phyloP scores from a whole-genome alignment of 2,113 vertebrate species.

The Pterophyllum scalare region DNA sequence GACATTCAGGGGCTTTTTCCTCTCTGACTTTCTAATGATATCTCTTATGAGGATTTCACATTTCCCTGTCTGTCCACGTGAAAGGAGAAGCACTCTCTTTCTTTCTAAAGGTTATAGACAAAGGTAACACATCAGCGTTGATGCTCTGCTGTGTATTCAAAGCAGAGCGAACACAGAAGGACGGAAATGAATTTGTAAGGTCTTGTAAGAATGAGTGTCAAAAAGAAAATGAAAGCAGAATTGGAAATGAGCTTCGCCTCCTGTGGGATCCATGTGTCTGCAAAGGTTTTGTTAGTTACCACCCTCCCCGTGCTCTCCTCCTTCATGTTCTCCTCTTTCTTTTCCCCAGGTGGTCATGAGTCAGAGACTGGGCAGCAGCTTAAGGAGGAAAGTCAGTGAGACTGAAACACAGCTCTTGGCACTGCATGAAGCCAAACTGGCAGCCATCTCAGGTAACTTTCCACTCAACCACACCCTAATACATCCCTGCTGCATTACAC shows the following conservation, averaged over 20 bases:
- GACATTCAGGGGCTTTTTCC: constrained; percentile 63
- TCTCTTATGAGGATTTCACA: constrained; percentile 71
- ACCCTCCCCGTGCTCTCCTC: background rate
- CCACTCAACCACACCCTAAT: background rate
- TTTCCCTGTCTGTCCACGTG: constrained; percentile 45
- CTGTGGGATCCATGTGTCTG: constrained; percentile 68
- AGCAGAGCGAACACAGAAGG: constrained; percentile 35
- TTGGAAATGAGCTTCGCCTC: constrained; percentile 61
- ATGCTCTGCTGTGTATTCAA: constrained; percentile 53
- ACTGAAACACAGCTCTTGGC: constrained; percentile 87
- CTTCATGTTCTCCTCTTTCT: constrained; percentile 47
- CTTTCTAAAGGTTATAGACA: constrained; percentile 69
- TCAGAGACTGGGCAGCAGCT: constrained; percentile 86
- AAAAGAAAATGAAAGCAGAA: constrained; percentile 55
- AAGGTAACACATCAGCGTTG: constrained; percentile 34
- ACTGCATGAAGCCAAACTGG: constrained; percentile 89
- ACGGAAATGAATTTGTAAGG: constrained; percentile 58
- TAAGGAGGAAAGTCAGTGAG: constrained; percentile 86
- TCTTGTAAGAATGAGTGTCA: constrained; percentile 62
- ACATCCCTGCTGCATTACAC: constrained; percentile 15
- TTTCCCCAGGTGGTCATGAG: constrained; percentile 85
- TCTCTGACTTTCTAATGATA: constrained; percentile 68
- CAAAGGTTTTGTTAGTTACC: constrained; percentile 64
- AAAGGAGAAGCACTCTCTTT: constrained; percentile 41
- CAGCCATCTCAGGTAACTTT: constrained; percentile 82